Evolutionary conservation across 2,113 vertebrate genomes (phyloP), one percentile per base, ranked within the genome.

Genomic region (Oplegnathus fasciatus): DNA sequence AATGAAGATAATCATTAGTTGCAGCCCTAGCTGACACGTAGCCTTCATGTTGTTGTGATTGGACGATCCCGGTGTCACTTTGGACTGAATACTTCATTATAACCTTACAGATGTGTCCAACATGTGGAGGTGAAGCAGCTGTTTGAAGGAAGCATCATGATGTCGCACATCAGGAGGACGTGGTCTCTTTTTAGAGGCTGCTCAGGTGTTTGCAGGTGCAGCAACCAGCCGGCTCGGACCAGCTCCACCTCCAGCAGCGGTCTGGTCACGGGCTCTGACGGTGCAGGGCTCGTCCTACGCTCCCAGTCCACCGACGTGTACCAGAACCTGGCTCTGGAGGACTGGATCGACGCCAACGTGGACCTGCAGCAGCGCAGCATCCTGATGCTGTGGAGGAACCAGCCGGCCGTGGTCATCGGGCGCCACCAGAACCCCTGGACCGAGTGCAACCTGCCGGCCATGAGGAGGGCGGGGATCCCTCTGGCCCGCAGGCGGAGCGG

Each of bases 341-440:
- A 99, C 82, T 99, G 98, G 98, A 97, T 99, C 44, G 97, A 98
- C 0, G 95, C 98, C 69, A 95, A 97, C 4, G 85, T 98, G 80
- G 96, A 97, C 83, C 92, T 98, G 75, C 75, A 93, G 71, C 93
- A 84, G 34, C 94, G 80, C 46, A 92, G 92, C 0, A 0, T 98
- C 68, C 96, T 99, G 40, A 95, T 98, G 73, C 87, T 99, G 4
- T 99, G 98, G 97, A 96, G 96, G 90, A 99, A 98, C 93, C 90
- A 89, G 11, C 95, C 97, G 0, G 88, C 96, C 0, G 97, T 99
- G 75, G 98, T 99, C 60, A 97, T 99, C 13, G 98, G 98, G 0
- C 96, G 98, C 54, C 98, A 99, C 83, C 98, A 99, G 91, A 99
- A 99, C 91, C 98, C 98, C 0, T 99, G 98, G 98, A 95, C 95